These are phyloP conservation scores for Andrena praecox DNA, from an alignment of 2,888 invertebrate species.

Conservation along the genomic window DNA sequence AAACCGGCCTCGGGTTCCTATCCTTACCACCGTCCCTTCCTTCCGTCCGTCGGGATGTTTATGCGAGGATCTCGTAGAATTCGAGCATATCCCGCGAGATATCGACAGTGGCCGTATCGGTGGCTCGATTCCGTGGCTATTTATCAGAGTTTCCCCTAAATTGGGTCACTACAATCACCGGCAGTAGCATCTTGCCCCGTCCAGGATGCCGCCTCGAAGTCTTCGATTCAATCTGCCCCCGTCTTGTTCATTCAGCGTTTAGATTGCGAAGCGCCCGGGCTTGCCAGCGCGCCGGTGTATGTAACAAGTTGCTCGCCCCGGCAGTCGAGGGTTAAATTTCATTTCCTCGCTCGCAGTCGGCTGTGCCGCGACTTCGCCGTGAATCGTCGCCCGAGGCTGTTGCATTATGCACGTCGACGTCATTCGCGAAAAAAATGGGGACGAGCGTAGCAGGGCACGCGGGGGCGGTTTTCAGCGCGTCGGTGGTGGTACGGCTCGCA, in stretches of 20 bases:
- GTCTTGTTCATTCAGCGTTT: neutral
- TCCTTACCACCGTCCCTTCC: neutral
- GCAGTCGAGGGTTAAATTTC: constrained; percentile 33
- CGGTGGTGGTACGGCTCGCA: constrained; percentile 21
- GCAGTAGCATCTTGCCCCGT: too few relatives aligned
- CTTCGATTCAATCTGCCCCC: neutral
- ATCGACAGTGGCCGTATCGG: neutral
- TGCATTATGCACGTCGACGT: constrained; percentile 33
- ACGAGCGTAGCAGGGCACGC: constrained; percentile 5
- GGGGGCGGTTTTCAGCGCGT: constrained; percentile 23
- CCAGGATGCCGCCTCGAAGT: neutral
- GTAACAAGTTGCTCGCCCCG: neutral
- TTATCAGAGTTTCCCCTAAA: too few relatives aligned
- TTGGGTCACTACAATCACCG: too few relatives aligned
- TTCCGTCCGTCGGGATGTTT: neutral
- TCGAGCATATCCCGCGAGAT: neutral
- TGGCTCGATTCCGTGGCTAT: neutral
- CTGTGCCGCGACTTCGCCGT: constrained; percentile 9
- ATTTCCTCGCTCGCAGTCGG: constrained; percentile 3
- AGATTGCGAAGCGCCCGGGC: neutral
- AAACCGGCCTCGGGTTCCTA: neutral
- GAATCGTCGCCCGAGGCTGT: constrained; percentile 10
- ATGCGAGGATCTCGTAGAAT: neutral
- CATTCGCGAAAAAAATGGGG: constrained; percentile 34
- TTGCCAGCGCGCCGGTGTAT: neutral